Percentiles rank a stretch among this genome's conserved stretches.
phyloP scores from a whole-genome alignment of 1,140 invertebrate genomes.

The Papilio aristodemus region DNA sequence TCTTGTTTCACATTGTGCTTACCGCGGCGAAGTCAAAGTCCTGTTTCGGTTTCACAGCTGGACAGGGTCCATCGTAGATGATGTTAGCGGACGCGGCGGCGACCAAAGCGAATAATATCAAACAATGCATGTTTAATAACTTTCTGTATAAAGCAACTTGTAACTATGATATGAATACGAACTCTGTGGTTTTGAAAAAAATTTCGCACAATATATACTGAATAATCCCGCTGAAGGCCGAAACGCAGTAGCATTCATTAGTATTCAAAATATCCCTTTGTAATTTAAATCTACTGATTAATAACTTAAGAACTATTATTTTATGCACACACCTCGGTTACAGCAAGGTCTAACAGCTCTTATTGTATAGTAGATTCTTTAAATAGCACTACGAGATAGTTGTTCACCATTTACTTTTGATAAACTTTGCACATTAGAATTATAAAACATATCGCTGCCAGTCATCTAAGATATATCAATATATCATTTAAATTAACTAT shows the following conservation, averaged over 20 bases:
- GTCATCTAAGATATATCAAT: not conserved
- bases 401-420: not conserved
- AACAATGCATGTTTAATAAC: conserved; percentile 7
- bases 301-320: conserved; percentile 3
- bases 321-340: not conserved
- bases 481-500: not conserved
- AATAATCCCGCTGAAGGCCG: conserved; percentile 1
- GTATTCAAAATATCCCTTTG: not conserved
- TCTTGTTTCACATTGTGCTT: not conserved
- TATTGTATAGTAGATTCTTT: not conserved
- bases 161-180: not conserved
- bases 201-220: conserved; percentile 22
- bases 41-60: not conserved
- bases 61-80: conserved; percentile 21
- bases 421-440: not conserved
- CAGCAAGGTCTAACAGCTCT: not conserved
- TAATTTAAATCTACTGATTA: conserved; percentile 5
- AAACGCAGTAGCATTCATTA: not conserved
- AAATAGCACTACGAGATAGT: not conserved
- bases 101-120: not conserved
- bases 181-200: conserved; percentile 11
- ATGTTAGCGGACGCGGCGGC: not conserved
- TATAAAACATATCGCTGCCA: not conserved
- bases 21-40: conserved; percentile 10
- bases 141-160: not conserved